A percentile compares a stretch with the other conserved stretches of the same genome.
These are phyloP conservation scores for Rhadina sibilatrix DNA, from an alignment of 2,113 vertebrate species.

Conservation along the genomic window DNA sequence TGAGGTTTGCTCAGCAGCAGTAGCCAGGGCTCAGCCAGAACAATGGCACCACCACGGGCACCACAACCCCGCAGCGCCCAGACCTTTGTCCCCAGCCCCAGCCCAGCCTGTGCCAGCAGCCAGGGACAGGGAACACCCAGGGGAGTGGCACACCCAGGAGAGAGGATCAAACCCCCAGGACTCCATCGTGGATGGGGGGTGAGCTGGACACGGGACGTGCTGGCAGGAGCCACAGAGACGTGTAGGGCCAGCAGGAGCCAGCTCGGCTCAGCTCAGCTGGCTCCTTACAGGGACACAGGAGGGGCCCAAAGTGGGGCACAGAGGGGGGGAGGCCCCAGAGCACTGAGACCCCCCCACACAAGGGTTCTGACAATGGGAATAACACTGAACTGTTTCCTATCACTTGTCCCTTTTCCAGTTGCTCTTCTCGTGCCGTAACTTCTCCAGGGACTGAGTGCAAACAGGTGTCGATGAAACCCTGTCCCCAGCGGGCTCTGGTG, in stretches of 20 bases:
- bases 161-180: background rate
- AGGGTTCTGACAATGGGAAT: background rate
- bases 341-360: rapidly evolving
- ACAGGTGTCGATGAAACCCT: rapidly evolving
- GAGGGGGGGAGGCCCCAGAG: rapidly evolving
- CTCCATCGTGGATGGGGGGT: rapidly evolving
- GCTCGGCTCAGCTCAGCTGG: rapidly evolving
- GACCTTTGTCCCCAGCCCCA: background rate
- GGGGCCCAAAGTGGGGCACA: background rate
- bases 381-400: rapidly evolving
- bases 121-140: background rate
- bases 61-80: rapidly evolving
- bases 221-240: background rate
- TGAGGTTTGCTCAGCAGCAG: background rate
- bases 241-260: rapidly evolving
- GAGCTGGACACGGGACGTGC: rapidly evolving
- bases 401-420: background rate
- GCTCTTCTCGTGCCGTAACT: background rate
- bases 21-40: background rate
- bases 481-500: rapidly evolving
- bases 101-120: background rate
- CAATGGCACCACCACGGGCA: rapidly evolving
- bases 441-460: background rate
- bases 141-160: background rate
- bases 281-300: background rate